Conservation (phyloP, 2,797 vertebrate species). For the Myripristis murdjan region DNA sequence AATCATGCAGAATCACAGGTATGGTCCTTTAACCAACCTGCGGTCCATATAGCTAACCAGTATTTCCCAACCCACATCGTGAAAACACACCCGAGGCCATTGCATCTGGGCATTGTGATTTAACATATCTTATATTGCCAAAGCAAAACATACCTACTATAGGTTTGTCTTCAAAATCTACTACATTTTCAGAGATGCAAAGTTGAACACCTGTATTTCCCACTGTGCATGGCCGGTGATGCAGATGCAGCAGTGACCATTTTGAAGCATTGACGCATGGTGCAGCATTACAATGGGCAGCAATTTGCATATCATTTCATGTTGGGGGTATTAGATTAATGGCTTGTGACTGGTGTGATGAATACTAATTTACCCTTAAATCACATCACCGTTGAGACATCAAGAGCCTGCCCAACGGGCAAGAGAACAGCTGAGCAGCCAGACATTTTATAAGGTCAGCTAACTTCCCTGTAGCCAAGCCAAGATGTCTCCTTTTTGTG, state of each 20-base stretch:
- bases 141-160: too few species aligned
- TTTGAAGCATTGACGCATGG: conserved; percentile 77
- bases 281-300: conserved; percentile 77
- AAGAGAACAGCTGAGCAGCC: conserved; percentile 68
- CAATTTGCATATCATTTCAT: conserved; percentile 86
- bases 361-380: conserved; percentile 84
- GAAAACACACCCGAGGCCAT: too few species aligned
- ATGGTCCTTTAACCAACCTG: not conserved
- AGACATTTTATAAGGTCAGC: conserved; percentile 84
- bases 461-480: conserved; percentile 57
- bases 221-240: conserved; percentile 53
- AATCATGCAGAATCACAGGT: too few species aligned
- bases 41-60: conserved; percentile 1
- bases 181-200: conserved; percentile 18
- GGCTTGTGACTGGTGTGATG: conserved; percentile 84
- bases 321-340: conserved; percentile 85
- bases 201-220: conserved; percentile 29
- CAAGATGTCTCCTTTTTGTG: conserved; percentile 30
- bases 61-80: too few species aligned
- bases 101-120: too few species aligned
- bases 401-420: conserved; percentile 69
- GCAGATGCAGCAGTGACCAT: conserved; percentile 71
- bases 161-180: too few species aligned
- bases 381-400: conserved; percentile 74
- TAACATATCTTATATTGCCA: too few species aligned